These are phyloP conservation scores for Scolanthus callimorphus DNA, from an alignment of 92 coral and sea anemone species.

Conservation along the genomic window DNA sequence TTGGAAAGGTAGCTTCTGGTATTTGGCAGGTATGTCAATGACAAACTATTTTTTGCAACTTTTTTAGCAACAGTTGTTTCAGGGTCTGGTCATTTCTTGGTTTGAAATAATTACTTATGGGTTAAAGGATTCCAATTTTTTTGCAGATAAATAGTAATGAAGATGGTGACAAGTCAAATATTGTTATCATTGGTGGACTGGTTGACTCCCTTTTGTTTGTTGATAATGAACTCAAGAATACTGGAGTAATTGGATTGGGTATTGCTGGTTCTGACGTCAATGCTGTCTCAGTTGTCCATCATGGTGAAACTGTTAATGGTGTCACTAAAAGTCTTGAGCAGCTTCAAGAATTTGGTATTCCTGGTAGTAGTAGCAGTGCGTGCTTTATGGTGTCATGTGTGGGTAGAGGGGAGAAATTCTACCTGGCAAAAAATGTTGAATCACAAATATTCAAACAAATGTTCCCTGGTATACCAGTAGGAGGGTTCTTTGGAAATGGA, in stretches of 20 bases:
- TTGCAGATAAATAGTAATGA: slow-evolving; percentile 67
- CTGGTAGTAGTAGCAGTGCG: slow-evolving; percentile 46
- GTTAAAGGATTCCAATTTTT: no score
- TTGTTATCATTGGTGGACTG: slow-evolving; percentile 89
- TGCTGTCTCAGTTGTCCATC: slow-evolving; percentile 83
- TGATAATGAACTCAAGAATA: slow-evolving; percentile 61
- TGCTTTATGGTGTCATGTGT: slow-evolving; percentile 93
- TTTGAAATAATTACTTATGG: no score
- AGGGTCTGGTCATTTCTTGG: no score
- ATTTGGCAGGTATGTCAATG: slow-evolving; percentile 89
- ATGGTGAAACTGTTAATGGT: slow-evolving; percentile 70
- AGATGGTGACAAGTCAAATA: slow-evolving; percentile 75
- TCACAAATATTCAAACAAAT: slow-evolving; percentile 75
- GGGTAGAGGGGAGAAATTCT: slow-evolving; percentile 71
- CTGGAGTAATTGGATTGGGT: slow-evolving; percentile 85
- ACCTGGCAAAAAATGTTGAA: slow-evolving; percentile 72
- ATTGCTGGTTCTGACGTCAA: slow-evolving; percentile 75
- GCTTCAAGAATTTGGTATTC: slow-evolving; percentile 41
- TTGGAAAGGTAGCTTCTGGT: slow-evolving; percentile 83
- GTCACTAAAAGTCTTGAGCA: slow-evolving; percentile 49
- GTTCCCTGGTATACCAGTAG: slow-evolving; percentile 76
- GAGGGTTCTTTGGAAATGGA: slow-evolving; percentile 92
- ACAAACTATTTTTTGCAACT: no score
- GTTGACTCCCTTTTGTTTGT: slow-evolving; percentile 84
- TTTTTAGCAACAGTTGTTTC: no score